Percentiles rank a stretch among this genome's conserved stretches.
Evolutionary conservation across 2,797 vertebrate genomes (phyloP).

Genomic region (Gadopsis marmoratus): DNA sequence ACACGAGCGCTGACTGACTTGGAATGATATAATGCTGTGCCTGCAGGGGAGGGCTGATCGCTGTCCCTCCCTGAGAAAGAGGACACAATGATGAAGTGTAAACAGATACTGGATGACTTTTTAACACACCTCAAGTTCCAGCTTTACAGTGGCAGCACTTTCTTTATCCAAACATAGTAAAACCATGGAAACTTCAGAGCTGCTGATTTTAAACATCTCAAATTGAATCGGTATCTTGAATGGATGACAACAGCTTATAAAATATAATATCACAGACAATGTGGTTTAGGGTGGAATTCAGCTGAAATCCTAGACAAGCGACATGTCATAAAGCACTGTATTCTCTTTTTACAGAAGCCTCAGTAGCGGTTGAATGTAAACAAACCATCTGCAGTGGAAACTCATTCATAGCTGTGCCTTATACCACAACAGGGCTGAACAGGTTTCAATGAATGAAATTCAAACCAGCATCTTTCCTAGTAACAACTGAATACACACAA

Average conservation of each 20-base stretch:
- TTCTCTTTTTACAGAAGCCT: constrained; percentile 46
- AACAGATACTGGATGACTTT: constrained; percentile 63
- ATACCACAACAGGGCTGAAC: constrained; percentile 42
- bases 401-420: constrained; percentile 51
- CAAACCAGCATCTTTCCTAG: constrained; percentile 29
- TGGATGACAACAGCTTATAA: constrained; percentile 55
- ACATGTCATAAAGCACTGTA: constrained; percentile 27
- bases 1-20: constrained; percentile 54
- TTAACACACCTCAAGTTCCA: constrained; percentile 51
- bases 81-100: constrained; percentile 58
- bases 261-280: constrained; percentile 62
- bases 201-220: constrained; percentile 50
- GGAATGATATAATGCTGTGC: constrained; percentile 40
- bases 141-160: constrained; percentile 44
- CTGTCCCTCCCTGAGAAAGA: constrained; percentile 53
- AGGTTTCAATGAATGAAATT: constrained; percentile 56
- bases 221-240: constrained; percentile 36
- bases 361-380: constrained; percentile 64
- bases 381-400: constrained; percentile 61
- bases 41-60: constrained; percentile 68
- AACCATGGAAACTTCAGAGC: constrained; percentile 48
- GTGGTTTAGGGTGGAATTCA: constrained; percentile 56
- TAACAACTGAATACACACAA: constrained; percentile 37
- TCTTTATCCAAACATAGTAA: constrained; percentile 22
- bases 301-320: constrained; percentile 53